phyloP scores from a whole-genome alignment of 2,797 vertebrate species.

The Alauda arvensis region DNA sequence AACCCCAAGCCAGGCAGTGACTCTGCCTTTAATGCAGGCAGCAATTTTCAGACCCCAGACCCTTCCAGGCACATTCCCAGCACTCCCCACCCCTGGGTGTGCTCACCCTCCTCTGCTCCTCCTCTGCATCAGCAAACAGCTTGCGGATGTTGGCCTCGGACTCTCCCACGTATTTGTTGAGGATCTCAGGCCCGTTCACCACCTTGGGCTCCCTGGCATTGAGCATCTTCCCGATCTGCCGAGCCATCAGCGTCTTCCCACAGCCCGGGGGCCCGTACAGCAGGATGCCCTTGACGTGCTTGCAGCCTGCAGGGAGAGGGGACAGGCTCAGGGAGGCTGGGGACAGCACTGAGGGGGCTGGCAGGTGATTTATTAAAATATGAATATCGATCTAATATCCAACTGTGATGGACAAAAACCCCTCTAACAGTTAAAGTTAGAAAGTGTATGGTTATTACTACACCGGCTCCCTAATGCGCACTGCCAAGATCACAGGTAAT shows the following conservation, averaged over 20 bases:
- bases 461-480: too few relatives aligned
- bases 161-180: constrained; percentile 97
- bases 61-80: neutral
- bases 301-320: constrained; percentile 81
- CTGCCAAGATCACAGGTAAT: too few relatives aligned
- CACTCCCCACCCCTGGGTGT: neutral
- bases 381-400: too few relatives aligned
- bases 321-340: neutral
- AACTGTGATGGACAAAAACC: too few relatives aligned
- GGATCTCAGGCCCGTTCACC: constrained; percentile 95
- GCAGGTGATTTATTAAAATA: too few relatives aligned
- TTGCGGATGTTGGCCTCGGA: constrained; percentile 97
- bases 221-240: constrained; percentile 97
- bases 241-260: constrained; percentile 95
- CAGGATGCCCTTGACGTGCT: constrained; percentile 96
- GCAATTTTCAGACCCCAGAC: neutral
- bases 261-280: constrained; percentile 94
- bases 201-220: constrained; percentile 95
- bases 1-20: neutral
- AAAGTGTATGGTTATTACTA: too few relatives aligned
- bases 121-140: constrained; percentile 95
- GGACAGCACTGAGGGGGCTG: neutral
- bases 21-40: neutral
- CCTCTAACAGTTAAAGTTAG: too few relatives aligned
- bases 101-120: constrained; percentile 92